These are phyloP conservation scores for Zingel zingel DNA, from an alignment of 2,113 vertebrate species.

Conservation along the genomic window DNA sequence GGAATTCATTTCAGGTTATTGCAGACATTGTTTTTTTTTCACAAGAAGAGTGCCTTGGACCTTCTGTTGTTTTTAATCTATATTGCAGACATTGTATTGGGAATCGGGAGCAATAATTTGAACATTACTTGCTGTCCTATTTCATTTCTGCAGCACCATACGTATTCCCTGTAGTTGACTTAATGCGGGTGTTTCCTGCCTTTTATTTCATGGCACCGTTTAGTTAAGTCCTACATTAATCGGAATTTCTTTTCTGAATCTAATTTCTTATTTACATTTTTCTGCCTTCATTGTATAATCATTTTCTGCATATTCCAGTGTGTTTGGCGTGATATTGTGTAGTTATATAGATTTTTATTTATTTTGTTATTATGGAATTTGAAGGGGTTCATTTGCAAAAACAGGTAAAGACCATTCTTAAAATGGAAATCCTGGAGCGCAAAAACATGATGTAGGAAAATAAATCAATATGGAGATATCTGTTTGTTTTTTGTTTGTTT, in stretches of 20 bases:
- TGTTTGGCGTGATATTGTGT: neutral
- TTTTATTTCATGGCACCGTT: neutral
- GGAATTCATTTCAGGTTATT: neutral
- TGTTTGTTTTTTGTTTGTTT: neutral
- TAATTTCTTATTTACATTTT: neutral
- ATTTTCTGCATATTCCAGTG: neutral
- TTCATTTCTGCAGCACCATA: constrained; percentile 39
- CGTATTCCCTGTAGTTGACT: neutral
- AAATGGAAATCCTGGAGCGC: too few relatives aligned
- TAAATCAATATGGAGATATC: neutral
- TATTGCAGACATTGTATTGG: constrained; percentile 2
- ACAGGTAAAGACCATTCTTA: too few relatives aligned
- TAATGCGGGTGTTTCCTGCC: neutral
- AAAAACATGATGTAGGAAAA: neutral
- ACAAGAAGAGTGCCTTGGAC: too few relatives aligned
- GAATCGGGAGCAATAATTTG: constrained; percentile 18
- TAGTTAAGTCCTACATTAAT: neutral
- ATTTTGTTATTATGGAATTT: neutral
- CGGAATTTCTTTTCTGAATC: neutral
- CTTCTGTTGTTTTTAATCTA: too few relatives aligned
- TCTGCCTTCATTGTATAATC: neutral
- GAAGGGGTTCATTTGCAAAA: neutral
- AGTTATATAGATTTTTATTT: neutral
- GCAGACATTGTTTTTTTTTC: neutral
- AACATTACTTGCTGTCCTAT: constrained; percentile 18